Percentiles rank a stretch among this genome's conserved stretches.
phyloP scores from a whole-genome alignment of 2,888 invertebrate genomes.

The Cheilosia vernalis region DNA sequence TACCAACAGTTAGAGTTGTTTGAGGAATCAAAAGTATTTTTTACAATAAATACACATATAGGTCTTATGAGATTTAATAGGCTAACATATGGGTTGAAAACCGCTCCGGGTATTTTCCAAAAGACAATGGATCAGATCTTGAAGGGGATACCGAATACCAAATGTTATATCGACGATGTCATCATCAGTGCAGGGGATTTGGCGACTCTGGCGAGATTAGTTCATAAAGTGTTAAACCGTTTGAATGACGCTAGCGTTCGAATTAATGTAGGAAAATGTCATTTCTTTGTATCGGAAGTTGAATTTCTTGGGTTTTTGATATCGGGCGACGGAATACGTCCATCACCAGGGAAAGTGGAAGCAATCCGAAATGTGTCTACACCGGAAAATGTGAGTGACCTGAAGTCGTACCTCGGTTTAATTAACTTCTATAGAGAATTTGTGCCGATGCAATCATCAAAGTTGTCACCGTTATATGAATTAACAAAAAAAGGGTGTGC shows the following conservation, averaged over 20 bases:
- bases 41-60: too few species aligned
- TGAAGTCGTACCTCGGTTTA: constrained; percentile 3
- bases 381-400: neutral
- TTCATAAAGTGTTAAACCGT: neutral
- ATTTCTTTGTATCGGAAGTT: constrained; percentile 6
- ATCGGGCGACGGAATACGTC: constrained; percentile 5
- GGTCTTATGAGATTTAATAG: constrained; percentile 51
- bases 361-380: neutral
- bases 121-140: constrained; percentile 69
- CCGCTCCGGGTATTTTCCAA: constrained; percentile 67
- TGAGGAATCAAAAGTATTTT: too few species aligned
- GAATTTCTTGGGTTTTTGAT: constrained; percentile 10
- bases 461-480: too few species aligned
- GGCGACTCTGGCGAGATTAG: neutral
- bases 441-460: neutral
- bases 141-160: constrained; percentile 17
- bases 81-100: constrained; percentile 38
- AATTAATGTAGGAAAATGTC: neutral
- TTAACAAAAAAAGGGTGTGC: neutral
- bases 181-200: constrained; percentile 7
- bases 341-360: neutral
- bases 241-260: neutral
- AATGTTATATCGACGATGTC: constrained; percentile 54
- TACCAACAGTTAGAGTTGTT: too few species aligned
- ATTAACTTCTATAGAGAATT: constrained; percentile 2